A percentile compares a stretch with the other conserved stretches of the same genome.
Conservation (phyloP, 2,797 vertebrate genomes). For the Enteromius treurensis region DNA sequence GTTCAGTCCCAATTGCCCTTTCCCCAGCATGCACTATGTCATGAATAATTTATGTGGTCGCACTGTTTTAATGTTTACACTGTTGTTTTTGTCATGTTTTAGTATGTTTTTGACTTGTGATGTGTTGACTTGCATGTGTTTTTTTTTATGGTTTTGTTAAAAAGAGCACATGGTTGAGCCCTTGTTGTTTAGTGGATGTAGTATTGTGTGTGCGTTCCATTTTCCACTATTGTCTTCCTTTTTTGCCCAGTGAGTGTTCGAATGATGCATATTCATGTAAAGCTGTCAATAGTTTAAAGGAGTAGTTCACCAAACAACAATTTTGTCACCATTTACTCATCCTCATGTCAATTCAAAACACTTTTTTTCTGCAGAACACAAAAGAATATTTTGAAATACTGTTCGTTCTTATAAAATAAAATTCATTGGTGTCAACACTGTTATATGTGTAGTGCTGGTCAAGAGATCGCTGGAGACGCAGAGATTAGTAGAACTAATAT, state of each 20-base stretch:
- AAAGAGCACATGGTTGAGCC: not conserved
- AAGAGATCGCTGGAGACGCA: too few relatives aligned
- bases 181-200: not conserved
- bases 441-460: too few relatives aligned
- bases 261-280: not conserved
- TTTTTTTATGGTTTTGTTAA: not conserved
- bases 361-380: not conserved
- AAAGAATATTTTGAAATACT: not conserved
- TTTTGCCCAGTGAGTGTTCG: not conserved
- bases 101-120: not conserved
- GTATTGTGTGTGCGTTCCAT: not conserved
- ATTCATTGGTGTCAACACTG: not conserved
- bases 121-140: not conserved
- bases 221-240: not conserved
- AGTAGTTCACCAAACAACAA: not conserved
- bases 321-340: not conserved
- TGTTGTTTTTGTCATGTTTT: not conserved
- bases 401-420: not conserved
- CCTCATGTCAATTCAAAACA: not conserved
- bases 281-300: not conserved
- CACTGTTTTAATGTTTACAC: not conserved
- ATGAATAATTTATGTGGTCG: not conserved
- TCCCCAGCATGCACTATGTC: not conserved
- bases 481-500: too few relatives aligned
- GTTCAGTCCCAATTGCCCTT: not conserved